Base-by-base conservation (phyloP, 1,140 invertebrate species). In the Laupala kohalensis region DNA sequence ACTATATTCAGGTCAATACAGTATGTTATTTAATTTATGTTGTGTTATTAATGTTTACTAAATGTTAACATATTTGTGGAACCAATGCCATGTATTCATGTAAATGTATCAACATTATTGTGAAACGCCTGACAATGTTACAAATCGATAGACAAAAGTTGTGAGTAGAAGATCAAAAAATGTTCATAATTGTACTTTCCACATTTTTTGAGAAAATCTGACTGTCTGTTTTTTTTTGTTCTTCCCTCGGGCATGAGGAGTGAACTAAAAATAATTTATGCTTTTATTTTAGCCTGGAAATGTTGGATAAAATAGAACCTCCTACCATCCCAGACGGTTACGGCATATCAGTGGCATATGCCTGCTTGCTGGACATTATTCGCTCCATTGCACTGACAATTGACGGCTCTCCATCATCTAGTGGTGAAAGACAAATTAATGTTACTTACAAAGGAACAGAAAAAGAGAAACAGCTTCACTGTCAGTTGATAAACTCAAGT, bases 251-350 rank as follows among this genome's bases (percentile, higher is more conserved):
- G 27, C 89, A 92, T 77, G 87, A 91, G 0, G 95, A 94, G 84
- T 88, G 92, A 65, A 86, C 90, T 26, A 95, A 94, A 93, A 96
- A 86, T 89, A 92, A 88, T 70, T 9, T 4, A 13, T 53, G 19
- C 28, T 69, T 64, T 65, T 71, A 1, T 29, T 82, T 85, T 79
- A 97, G 94, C 79, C 84, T 98, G 76, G 96, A 99, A 80, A 92
- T 96, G 90, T 81, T 97, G 75, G 96, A 99, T 77, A 95, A 96
- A 80, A 86, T 91, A 9, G 96, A 98, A 76, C 92, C 95, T n/a
- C 95, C 95, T 0, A 82, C 86, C 37, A 91, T 98, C 74, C 92
- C 93, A 15, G 95, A 98, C 75, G 96, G 96, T 9, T 98, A 98
- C 84, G 94, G 95, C 30, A 92, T 98, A 70, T 97, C 95, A 0